These are phyloP conservation scores for Grallaria varia DNA, from an alignment of 2,113 vertebrate genomes.

Conservation along the genomic window DNA sequence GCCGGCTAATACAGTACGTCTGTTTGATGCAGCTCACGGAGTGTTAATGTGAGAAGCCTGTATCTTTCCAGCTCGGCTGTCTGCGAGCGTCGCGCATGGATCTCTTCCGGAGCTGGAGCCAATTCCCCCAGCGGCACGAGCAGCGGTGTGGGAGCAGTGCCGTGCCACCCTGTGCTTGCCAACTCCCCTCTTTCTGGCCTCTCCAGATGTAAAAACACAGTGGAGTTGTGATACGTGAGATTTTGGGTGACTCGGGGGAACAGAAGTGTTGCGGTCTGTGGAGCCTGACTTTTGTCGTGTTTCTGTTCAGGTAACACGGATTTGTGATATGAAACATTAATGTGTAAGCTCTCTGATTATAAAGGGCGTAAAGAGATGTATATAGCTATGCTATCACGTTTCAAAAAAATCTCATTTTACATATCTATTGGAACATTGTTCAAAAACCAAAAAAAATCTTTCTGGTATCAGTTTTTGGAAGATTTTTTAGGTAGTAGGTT, in stretches of 20 bases:
- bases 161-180: neutral
- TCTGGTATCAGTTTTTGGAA: neutral
- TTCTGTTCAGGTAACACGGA: rapidly evolving
- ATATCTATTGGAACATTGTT: rapidly evolving
- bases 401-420: neutral
- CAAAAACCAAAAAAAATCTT: neutral
- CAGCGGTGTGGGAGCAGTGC: neutral
- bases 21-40: neutral
- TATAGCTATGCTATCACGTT: no score
- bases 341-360: rapidly evolving
- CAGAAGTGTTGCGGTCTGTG: rapidly evolving
- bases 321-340: neutral
- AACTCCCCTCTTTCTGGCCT: neutral
- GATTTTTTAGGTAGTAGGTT: neutral
- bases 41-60: neutral
- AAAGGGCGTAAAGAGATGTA: neutral
- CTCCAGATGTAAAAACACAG: neutral
- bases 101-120: neutral
- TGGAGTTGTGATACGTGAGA: rapidly evolving
- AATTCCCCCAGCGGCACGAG: neutral
- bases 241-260: neutral
- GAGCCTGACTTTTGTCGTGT: rapidly evolving
- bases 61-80: neutral
- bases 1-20: neutral
- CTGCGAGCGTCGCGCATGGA: rapidly evolving